Percentiles rank a stretch among this genome's conserved stretches.
Conservation (phyloP, 37 sponge, comb jelly and placozoan species). For the Axinella damicornis region DNA sequence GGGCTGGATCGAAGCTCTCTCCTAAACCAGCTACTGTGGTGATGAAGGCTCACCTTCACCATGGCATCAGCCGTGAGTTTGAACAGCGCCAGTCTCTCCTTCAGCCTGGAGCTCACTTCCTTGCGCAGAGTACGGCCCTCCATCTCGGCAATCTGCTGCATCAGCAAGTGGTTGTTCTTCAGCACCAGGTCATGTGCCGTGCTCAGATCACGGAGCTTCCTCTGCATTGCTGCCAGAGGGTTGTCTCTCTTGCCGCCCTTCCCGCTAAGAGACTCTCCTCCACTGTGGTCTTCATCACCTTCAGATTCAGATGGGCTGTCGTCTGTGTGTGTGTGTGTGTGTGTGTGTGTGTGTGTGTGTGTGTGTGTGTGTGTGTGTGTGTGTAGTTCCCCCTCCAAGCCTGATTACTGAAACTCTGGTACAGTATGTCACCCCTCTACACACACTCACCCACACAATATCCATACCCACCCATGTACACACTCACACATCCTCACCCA, state of each 20-base stretch:
- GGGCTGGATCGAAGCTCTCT: too few relatives aligned
- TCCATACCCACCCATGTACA: too few relatives aligned
- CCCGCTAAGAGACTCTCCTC: background rate
- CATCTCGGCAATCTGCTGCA: conserved; percentile 19
- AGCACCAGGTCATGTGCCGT: conserved; percentile 44
- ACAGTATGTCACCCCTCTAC: too few relatives aligned
- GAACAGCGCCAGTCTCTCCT: conserved; percentile 68
- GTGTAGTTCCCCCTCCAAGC: too few relatives aligned
- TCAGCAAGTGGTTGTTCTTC: conserved; percentile 40
- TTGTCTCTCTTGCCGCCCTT: background rate
- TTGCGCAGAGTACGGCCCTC: background rate
- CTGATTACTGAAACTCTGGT: too few relatives aligned
- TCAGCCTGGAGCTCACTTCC: conserved; percentile 17
- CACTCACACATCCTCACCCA: too few relatives aligned
- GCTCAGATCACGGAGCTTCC: conserved; percentile 43
- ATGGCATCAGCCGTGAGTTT: conserved; percentile 63
- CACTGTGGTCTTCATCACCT: background rate
- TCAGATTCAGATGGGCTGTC: background rate
- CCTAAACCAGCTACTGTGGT: too few relatives aligned
- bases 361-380: too few relatives aligned
- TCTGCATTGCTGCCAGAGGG: background rate
- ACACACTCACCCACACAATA: background rate
- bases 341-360: background rate
- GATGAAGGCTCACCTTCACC: conserved; percentile 70
- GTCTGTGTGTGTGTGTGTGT: background rate